Evolutionary conservation across 2,888 invertebrate species (phyloP).

Genomic region (Perithous albicinctus): DNA sequence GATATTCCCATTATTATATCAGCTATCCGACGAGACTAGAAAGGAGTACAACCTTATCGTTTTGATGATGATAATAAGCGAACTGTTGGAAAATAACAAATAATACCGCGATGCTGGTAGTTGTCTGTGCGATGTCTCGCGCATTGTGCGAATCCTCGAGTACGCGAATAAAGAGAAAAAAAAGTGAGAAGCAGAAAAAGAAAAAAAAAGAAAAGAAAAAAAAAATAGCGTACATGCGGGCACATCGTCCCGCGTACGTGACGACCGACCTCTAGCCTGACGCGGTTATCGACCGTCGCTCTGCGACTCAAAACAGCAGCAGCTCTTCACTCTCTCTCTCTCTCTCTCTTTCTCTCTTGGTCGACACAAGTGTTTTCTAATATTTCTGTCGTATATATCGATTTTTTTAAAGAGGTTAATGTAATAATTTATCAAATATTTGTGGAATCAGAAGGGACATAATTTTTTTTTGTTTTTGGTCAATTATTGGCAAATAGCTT

Average conservation of each 20-base stretch:
- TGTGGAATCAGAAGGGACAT: too few relatives aligned
- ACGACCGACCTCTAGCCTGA: slow-evolving; percentile 21
- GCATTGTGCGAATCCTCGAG: slow-evolving; percentile 22
- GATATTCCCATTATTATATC: too few relatives aligned
- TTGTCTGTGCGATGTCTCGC: not conserved
- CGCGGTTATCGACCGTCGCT: slow-evolving; percentile 28
- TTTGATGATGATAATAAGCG: slow-evolving; percentile 2
- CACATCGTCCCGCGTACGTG: slow-evolving; percentile 24
- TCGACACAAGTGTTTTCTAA: not conserved
- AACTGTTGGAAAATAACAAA: slow-evolving; percentile 15
- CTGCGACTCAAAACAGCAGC: not conserved
- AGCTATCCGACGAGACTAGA: not conserved
- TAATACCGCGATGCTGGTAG: not conserved
- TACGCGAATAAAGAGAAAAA: slow-evolving; percentile 1
- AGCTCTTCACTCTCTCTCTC: slow-evolving; percentile 10
- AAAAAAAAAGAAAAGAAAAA: too few relatives aligned
- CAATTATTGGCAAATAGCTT: too few relatives aligned
- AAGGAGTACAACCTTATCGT: not conserved
- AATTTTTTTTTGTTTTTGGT: too few relatives aligned
- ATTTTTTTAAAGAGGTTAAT: too few relatives aligned
- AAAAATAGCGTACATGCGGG: slow-evolving; percentile 16
- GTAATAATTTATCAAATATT: too few relatives aligned
- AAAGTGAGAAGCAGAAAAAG: not conserved
- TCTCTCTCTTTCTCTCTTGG: too few relatives aligned
- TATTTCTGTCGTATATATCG: not conserved